A percentile compares a stretch with the other conserved stretches of the same genome.
Conservation (phyloP, 2,888 invertebrate species). For the Aspidapion aeneum region DNA sequence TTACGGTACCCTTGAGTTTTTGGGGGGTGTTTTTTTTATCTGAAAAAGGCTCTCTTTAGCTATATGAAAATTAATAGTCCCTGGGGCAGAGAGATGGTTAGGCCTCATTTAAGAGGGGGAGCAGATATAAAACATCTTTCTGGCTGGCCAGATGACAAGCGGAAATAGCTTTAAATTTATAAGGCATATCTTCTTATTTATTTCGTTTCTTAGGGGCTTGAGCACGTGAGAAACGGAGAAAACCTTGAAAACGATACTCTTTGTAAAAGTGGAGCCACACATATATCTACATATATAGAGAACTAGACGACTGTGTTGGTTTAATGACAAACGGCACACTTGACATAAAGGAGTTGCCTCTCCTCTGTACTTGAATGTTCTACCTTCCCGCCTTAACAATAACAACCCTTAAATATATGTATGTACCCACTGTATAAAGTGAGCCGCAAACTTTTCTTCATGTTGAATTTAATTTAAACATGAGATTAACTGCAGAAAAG, state of each 20-base stretch:
- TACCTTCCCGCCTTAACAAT: background rate
- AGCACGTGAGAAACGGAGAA: background rate
- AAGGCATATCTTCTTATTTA: background rate
- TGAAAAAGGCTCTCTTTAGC: too few relatives aligned
- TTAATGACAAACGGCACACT: background rate
- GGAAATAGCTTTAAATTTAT: background rate
- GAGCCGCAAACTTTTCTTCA: too few relatives aligned
- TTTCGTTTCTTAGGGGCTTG: background rate
- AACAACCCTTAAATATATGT: too few relatives aligned
- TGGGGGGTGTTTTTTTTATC: too few relatives aligned
- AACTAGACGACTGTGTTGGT: background rate
- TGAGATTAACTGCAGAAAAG: too few relatives aligned
- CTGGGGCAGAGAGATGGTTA: background rate
- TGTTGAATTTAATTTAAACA: too few relatives aligned
- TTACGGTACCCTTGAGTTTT: too few relatives aligned
- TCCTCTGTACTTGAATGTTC: too few relatives aligned
- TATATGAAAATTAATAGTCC: background rate
- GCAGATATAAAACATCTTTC: background rate
- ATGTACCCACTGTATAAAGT: too few relatives aligned
- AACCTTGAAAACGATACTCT: too few relatives aligned
- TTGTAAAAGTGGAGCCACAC: background rate
- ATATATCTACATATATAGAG: background rate
- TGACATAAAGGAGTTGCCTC: background rate
- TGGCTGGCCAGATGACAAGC: background rate
- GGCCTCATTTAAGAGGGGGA: background rate